phyloP scores from a whole-genome alignment of 2,888 invertebrate genomes.

The Mongoloraphidia duomilia region DNA sequence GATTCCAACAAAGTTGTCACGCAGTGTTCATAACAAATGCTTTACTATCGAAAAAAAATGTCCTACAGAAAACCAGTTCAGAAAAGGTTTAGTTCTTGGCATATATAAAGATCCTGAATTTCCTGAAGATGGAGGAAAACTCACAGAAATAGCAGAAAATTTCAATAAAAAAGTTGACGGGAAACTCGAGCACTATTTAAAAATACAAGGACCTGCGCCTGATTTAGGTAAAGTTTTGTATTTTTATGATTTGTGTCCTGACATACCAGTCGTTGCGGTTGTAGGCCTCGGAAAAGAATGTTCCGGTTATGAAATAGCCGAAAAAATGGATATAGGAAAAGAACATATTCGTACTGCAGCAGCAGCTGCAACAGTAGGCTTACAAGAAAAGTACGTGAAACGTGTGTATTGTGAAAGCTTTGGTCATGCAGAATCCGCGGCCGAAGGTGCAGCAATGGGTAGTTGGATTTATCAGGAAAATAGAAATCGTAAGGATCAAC shows the following conservation, averaged over 20 bases:
- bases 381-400: slow-evolving; percentile 36
- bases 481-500: slow-evolving; percentile 28
- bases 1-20: too few species aligned
- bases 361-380: slow-evolving; percentile 40
- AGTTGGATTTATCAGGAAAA: slow-evolving; percentile 59
- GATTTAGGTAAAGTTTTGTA: slow-evolving; percentile 40
- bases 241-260: slow-evolving; percentile 47
- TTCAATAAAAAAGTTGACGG: slow-evolving; percentile 40
- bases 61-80: background rate
- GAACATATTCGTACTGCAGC: slow-evolving; percentile 61
- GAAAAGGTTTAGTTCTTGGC: slow-evolving; percentile 45
- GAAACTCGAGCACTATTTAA: slow-evolving; percentile 36
- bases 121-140: slow-evolving; percentile 36
- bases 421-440: slow-evolving; percentile 62
- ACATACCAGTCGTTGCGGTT: slow-evolving; percentile 51
- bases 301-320: slow-evolving; percentile 47
- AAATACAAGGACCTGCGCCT: slow-evolving; percentile 32
- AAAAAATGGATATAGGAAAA: slow-evolving; percentile 57
- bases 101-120: slow-evolving; percentile 44
- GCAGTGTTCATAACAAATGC: too few species aligned
- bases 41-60: too few species aligned
- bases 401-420: slow-evolving; percentile 58
- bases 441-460: slow-evolving; percentile 58
- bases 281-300: slow-evolving; percentile 60
- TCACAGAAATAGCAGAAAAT: slow-evolving; percentile 45